A percentile compares a stretch with the other conserved stretches of the same genome.
phyloP scores from a whole-genome alignment of 1,140 invertebrate species.

The Microvelia longipes region DNA sequence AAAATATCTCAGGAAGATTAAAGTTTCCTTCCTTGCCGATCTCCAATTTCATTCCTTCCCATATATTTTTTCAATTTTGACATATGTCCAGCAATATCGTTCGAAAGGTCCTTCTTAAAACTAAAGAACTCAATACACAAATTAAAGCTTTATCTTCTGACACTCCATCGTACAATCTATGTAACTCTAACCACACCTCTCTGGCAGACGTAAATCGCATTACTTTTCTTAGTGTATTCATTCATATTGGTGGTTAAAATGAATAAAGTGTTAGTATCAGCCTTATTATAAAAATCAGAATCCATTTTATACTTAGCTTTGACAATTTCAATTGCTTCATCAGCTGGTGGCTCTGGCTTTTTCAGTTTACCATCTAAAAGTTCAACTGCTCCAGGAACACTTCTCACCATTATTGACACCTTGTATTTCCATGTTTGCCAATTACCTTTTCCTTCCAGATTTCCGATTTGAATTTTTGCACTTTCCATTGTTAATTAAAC shows the following conservation, averaged over 20 bases:
- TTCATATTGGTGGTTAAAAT: background rate
- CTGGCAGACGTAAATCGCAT: background rate
- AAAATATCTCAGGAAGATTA: background rate
- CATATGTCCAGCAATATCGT: background rate
- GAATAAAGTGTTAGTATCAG: background rate
- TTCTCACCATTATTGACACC: background rate
- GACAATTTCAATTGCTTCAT: background rate
- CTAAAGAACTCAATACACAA: background rate
- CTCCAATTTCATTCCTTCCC: background rate
- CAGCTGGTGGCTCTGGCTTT: background rate
- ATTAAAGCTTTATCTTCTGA: background rate
- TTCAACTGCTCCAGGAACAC: background rate
- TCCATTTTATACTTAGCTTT: background rate
- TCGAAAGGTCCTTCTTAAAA: background rate
- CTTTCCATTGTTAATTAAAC: too few relatives aligned
- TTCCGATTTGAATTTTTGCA: background rate
- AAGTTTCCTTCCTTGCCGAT: background rate
- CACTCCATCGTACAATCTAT: background rate
- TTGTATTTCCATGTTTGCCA: background rate
- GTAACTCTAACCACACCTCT: background rate
- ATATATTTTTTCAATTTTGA: slow-evolving; percentile 4
- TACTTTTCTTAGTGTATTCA: background rate
- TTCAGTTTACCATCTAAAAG: background rate
- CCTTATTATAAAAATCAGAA: background rate
- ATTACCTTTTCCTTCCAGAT: background rate